These are phyloP conservation scores for Falcunculus frontatus DNA, from an alignment of 2,113 vertebrate species.

Conservation along the genomic window DNA sequence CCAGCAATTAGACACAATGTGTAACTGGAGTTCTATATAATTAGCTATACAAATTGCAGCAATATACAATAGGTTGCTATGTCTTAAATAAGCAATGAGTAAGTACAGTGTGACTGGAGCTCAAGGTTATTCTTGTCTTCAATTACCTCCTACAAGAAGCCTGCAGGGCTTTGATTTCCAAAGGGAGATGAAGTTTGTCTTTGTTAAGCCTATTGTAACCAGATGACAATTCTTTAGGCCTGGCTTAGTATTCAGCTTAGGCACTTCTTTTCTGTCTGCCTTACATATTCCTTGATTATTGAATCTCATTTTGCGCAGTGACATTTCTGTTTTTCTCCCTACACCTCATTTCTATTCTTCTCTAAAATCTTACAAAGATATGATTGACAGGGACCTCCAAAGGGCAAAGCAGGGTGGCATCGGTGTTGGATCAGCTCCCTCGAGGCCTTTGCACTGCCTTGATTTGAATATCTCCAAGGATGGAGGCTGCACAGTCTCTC, in stretches of 20 bases:
- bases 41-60: slow-evolving; percentile 54
- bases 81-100: slow-evolving; percentile 46
- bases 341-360: not conserved
- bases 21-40: slow-evolving; percentile 50
- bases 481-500: not conserved
- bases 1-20: slow-evolving; percentile 47
- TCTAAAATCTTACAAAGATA: not conserved
- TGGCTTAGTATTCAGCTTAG: not conserved
- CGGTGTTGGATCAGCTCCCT: not conserved
- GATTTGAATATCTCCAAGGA: not conserved
- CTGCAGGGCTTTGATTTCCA: slow-evolving; percentile 42
- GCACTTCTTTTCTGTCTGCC: not conserved
- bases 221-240: not conserved
- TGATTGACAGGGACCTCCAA: not conserved
- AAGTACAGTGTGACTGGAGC: slow-evolving; percentile 24
- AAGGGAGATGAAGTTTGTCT: slow-evolving; percentile 14
- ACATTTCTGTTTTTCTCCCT: not conserved
- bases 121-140: slow-evolving; percentile 58
- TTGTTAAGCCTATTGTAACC: not conserved
- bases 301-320: not conserved
- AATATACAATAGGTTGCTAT: slow-evolving; percentile 50
- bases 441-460: not conserved
- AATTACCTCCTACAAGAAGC: slow-evolving; percentile 29
- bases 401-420: not conserved
- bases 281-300: not conserved